Base-by-base conservation (phyloP, 2,113 vertebrate genomes). In the Apteryx owenii region DNA sequence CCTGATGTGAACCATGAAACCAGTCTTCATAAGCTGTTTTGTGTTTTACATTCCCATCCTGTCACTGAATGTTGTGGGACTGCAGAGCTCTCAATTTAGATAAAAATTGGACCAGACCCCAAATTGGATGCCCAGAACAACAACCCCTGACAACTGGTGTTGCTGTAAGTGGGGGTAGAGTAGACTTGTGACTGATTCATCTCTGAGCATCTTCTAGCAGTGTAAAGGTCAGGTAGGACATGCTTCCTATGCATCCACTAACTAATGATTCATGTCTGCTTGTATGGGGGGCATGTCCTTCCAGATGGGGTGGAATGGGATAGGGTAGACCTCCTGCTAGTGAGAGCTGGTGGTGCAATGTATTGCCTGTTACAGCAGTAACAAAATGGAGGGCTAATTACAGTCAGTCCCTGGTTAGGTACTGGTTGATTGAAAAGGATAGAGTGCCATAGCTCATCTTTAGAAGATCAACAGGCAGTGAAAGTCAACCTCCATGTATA, bases 41-140 rank as follows among this genome's bases (percentile, higher is more conserved):
- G 19, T 28, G 15, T 29, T 79, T 79, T 69, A 44, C 22, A 3
- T 21, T 50, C 25, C 17, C 12, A n/a, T 12, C 5, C 21, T 85
- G 36, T 54, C 9, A 16, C 11, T 40, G 56, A 18, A 21, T 28
- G 28, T 13, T 28, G 22, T 0, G 0, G 33, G 26, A 5, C 38
- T 13, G 9, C 31, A 61, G 65, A 50, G 7, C 15, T 75, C 44
- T 73, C 81, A 84, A 26, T 15, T 8, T n/a, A 33, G n/a, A 92
- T 60, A 19, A 70, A 70, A 81, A 20, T 29, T 3, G 7, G 58
- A 10, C 18, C 42, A 80, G 31, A 18, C 38, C 26, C 38, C 64
- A 61, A 38, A 58, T 12, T 60, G 31, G 33, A 60, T 10, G 12
- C 58, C 14, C 33, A 14, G 77, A 5, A 19, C 15, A 38, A 36